phyloP scores from a whole-genome alignment of 2,888 invertebrate genomes.

The Carterocephalus palaemon region DNA sequence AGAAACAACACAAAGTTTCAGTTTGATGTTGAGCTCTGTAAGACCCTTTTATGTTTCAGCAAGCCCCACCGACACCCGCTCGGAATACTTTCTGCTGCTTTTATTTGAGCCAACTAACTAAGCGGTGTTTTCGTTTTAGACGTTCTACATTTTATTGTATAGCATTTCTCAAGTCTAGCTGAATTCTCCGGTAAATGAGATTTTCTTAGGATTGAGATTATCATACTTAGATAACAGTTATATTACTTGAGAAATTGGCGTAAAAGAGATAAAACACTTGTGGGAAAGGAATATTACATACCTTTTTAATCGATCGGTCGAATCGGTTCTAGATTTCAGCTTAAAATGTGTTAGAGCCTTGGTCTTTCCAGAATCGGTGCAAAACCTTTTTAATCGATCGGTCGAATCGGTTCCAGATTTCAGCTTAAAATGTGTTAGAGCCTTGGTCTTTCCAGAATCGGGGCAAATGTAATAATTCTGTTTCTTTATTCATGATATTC shows the following conservation, averaged over 20 bases:
- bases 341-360: too few species aligned
- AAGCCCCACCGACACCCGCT: background rate
- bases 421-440: too few species aligned
- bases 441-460: constrained; percentile 7
- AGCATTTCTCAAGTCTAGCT: background rate
- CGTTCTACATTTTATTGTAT: background rate
- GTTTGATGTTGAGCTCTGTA: constrained; percentile 5
- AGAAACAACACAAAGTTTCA: constrained; percentile 13
- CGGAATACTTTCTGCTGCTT: background rate
- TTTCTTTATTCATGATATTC: constrained; percentile 11
- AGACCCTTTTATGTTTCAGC: constrained; percentile 2
- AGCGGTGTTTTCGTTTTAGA: background rate
- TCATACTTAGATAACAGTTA: too few species aligned
- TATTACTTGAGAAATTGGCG: too few species aligned
- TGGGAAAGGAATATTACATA: too few species aligned
- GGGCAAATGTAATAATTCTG: constrained; percentile 2
- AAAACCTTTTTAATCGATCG: too few species aligned
- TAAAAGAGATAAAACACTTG: too few species aligned
- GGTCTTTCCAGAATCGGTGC: constrained; percentile 6
- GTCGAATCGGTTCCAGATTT: too few species aligned
- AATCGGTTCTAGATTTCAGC: too few species aligned
- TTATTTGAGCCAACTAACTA: constrained; percentile 1
- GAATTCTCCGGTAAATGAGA: background rate
- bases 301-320: too few species aligned
- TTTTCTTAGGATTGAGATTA: too few species aligned